Base-by-base conservation (phyloP, 30 jellyfish, hydroid and myxozoan species). In the Nemopilema nomurai region DNA sequence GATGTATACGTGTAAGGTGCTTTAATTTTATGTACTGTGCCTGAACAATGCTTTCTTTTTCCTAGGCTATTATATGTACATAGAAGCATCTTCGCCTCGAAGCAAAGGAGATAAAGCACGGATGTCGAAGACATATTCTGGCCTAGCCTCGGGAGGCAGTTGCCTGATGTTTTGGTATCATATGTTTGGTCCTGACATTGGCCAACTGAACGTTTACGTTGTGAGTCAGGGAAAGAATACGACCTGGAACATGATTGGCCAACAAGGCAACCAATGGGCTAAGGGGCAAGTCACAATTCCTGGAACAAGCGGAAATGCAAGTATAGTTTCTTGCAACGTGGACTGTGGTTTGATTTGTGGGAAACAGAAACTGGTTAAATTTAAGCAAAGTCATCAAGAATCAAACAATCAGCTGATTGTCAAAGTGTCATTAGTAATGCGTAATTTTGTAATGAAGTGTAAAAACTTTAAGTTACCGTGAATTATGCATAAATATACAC, bases 241-340 rank as follows among this genome's bases (percentile, higher is more conserved):
- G 13, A 22, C 74, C 4, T 90, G 92, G 92, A 81, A 87, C 28
- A 85, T 80, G 87, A 49, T 76, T 84, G 97, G 97, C 16, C 96
- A 90, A 69, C 95, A 90, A 67, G 97, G 97, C 62, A 90, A 84
- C 74, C 84, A 75, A 71, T 90, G 97, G 97, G 79, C 67, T 24
- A 90, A 90, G 51, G 97, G 95, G 50, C 88, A 90, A 70, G 75
- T 74, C 22, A 69, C 95, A 18, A 79, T 90, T 24, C 74, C 86
- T 16, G 79, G 85, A 71, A 84, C 97, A 13, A 41, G 57, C 57
- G 57, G 57, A 41, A 41, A 41, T 41, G 57, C 13, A 41, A 13
- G 57, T 41, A 13, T 13, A 6, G 13, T 41, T 41, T 41, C 6
- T 41, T 41, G 13, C 13, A 41, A 41, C 13, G 13, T 13, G 57